A percentile compares a stretch with the other conserved stretches of the same genome.
phyloP scores from a whole-genome alignment of 2,888 invertebrate species.

The Gryllus longicercus region DNA sequence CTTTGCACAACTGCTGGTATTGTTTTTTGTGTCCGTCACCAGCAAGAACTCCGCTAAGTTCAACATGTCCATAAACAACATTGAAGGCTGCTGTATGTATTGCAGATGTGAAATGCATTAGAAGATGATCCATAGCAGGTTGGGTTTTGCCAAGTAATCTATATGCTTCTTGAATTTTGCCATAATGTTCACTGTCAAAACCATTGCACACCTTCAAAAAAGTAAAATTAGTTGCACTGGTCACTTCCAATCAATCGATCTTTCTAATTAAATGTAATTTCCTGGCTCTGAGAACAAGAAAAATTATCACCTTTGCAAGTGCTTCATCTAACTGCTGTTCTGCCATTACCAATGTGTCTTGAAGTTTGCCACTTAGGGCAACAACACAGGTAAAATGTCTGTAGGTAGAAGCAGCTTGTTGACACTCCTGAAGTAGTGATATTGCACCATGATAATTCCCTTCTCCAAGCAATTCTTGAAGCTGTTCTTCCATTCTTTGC shows the following conservation, averaged over 20 bases:
- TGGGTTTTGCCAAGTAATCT: slow-evolving; percentile 85
- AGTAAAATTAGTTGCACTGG: not conserved
- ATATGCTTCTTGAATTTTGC: slow-evolving; percentile 83
- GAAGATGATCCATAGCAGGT: slow-evolving; percentile 89
- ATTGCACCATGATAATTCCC: slow-evolving; percentile 89
- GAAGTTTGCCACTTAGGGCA: slow-evolving; percentile 78
- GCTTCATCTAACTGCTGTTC: slow-evolving; percentile 89
- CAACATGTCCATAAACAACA: slow-evolving; percentile 55
- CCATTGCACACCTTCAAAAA: slow-evolving; percentile 56
- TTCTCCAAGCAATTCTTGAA: slow-evolving; percentile 74
- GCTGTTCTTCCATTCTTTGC: slow-evolving; percentile 79
- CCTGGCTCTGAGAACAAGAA: slow-evolving; percentile 35
- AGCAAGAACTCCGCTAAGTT: slow-evolving; percentile 20
- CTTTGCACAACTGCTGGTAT: slow-evolving; percentile 19
- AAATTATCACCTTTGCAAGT: slow-evolving; percentile 61
- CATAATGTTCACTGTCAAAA: slow-evolving; percentile 76
- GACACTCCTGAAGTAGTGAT: slow-evolving; percentile 81
- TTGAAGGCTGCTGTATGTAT: slow-evolving; percentile 76
- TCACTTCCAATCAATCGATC: not conserved
- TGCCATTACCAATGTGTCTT: slow-evolving; percentile 85
- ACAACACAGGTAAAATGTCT: slow-evolving; percentile 89
- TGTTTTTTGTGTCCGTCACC: not conserved
- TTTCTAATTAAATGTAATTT: not conserved
- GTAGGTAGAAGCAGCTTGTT: slow-evolving; percentile 77
- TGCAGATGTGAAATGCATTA: slow-evolving; percentile 91